Conservation (phyloP, 2,797 vertebrate species). For the Phataginus tetradactyla region DNA sequence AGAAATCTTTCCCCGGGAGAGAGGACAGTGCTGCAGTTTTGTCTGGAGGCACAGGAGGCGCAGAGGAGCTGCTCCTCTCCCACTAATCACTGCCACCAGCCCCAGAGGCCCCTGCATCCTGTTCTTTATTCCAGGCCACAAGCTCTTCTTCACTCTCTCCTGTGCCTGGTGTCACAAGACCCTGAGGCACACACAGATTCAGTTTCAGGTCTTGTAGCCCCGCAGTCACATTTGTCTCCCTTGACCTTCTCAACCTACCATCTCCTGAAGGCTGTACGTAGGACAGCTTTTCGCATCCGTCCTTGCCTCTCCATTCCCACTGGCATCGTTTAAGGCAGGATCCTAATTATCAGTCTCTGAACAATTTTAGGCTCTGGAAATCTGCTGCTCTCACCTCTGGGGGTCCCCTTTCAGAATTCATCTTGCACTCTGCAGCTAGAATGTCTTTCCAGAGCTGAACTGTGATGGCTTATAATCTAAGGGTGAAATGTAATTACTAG, state of each 20-base stretch:
- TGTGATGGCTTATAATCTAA: neutral
- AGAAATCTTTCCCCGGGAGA: neutral
- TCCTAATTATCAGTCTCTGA: neutral
- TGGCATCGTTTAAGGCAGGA: neutral
- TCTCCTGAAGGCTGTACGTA: fast-evolving
- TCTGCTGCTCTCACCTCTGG: neutral
- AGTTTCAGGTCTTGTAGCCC: neutral
- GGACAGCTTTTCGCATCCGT: neutral
- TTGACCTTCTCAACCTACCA: neutral
- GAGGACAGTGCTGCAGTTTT: neutral
- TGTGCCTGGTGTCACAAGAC: neutral
- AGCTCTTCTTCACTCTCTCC: neutral
- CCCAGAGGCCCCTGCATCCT: neutral
- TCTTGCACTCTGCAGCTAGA: neutral
- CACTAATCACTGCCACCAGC: neutral
- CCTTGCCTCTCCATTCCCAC: neutral
- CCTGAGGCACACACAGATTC: neutral
- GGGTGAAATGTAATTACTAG: neutral
- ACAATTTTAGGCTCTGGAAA: neutral
- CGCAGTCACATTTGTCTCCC: neutral
- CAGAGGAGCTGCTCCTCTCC: neutral
- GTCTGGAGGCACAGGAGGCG: neutral
- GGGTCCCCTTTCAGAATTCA: neutral
- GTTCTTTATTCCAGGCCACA: neutral
- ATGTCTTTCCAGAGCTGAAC: neutral